Conservation (phyloP, 2,888 invertebrate species). For the Microplitis deprimator region DNA sequence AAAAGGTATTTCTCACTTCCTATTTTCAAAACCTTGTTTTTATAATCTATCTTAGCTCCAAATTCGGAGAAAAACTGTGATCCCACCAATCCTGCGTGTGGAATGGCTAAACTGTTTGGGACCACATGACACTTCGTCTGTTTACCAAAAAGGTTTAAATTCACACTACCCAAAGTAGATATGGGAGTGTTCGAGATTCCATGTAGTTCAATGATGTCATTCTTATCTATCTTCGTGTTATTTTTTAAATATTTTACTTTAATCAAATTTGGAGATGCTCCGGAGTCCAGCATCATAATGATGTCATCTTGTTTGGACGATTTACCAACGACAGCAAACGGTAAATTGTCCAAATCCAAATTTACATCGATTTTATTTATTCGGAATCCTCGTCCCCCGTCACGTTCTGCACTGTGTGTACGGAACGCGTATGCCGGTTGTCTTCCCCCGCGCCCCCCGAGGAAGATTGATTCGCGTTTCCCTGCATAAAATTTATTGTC, state of each 20-base stretch:
- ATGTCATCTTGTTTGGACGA: not conserved
- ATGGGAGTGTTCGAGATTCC: not conserved
- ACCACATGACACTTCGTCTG: not conserved
- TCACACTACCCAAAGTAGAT: not conserved
- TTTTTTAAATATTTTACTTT: not conserved
- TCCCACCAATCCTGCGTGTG: slow-evolving; percentile 31
- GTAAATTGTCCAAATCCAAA: not conserved
- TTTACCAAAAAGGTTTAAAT: not conserved
- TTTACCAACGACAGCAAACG: not conserved
- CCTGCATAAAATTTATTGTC: not conserved
- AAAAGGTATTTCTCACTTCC: not conserved
- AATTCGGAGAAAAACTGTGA: not conserved
- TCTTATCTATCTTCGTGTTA: not conserved
- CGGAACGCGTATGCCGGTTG: not conserved
- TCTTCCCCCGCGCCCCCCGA: not conserved
- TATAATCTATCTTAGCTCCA: slow-evolving; percentile 2
- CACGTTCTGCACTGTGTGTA: not conserved
- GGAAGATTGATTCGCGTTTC: not conserved
- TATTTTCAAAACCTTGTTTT: not conserved
- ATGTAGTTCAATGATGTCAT: not conserved
- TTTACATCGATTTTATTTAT: not conserved
- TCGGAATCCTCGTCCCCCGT: not conserved
- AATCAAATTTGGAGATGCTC: not conserved
- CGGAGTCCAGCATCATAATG: not conserved
- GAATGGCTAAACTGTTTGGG: not conserved